A percentile compares a stretch with the other conserved stretches of the same genome.
Evolutionary conservation across 2,797 vertebrate species (phyloP).

Genomic region (Hipposideros larvatus): DNA sequence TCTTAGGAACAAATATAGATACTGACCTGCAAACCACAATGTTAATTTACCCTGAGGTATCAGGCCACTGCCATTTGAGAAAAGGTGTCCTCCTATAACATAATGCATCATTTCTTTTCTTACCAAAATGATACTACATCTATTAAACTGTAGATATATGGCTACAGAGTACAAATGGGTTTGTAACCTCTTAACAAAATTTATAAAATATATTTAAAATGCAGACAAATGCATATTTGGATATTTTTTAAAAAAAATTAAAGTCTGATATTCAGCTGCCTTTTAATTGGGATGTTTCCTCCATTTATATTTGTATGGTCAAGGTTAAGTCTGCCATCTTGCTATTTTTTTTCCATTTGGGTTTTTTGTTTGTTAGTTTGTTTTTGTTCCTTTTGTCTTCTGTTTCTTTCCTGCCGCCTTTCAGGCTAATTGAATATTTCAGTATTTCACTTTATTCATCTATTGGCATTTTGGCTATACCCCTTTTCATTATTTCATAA

Average conservation of each 20-base stretch:
- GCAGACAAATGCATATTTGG: neutral
- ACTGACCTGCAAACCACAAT: neutral
- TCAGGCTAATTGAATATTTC: neutral
- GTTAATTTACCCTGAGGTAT: neutral
- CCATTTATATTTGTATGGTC: neutral
- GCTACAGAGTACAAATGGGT: neutral
- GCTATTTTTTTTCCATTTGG: neutral
- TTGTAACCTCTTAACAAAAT: neutral
- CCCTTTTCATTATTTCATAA: neutral
- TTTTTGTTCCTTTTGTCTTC: neutral
- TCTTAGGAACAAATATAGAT: neutral
- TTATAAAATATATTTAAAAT: slow-evolving; percentile 41
- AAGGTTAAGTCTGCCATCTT: neutral
- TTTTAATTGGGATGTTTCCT: slow-evolving; percentile 35
- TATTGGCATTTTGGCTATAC: neutral
- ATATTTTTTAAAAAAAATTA: neutral
- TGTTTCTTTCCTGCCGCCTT: neutral
- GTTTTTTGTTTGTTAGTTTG: neutral
- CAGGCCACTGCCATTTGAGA: neutral
- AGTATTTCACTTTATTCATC: slow-evolving; percentile 4
- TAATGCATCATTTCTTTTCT: neutral
- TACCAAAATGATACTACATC: neutral
- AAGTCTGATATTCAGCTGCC: neutral
- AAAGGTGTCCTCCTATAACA: neutral
- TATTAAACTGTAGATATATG: neutral